Evolutionary conservation across 2,888 invertebrate genomes (phyloP), one percentile per base, ranked within the genome.

Genomic region (Boloria selene): DNA sequence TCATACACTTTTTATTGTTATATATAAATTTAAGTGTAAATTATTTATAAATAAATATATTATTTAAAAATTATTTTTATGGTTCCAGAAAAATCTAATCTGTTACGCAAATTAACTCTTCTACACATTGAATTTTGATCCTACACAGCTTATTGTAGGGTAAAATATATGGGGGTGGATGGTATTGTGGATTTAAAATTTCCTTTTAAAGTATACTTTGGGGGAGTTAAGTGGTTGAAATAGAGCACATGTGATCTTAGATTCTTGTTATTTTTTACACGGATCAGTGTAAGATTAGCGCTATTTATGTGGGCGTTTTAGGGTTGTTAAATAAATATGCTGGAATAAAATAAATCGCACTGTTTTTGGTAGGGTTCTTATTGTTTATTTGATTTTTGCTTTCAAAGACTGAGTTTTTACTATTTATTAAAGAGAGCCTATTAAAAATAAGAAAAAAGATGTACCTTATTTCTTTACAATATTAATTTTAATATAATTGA

Each of bases 111-210:
- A 38, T 38, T 38, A 38, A 38, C 31, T 38, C 31, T 38, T 38
- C 31, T 38, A 7, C 31, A 10, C 31, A 38, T 38, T 38, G 31
- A 10, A 38, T 7, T 3, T 38, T 38, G 31, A 38, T 10, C 31
- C 31, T 5, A 38, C 31, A 38, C 7, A 38, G 10, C 10, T 38
- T 38, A 59, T 61, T 65, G 85, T 84, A 83, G 90, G 90, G 86
- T 88, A 80, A 88, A 91, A 89, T 87, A 87, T 88, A 79, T 81
- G 83, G 77, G 82, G 31, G 31, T 38, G 10, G 31, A 83, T 77
- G 77, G 74, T 65, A 74, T 86, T 84, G 86, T 84, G 80, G 87
- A 88, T 89, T 88, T 84, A 85, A 84, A 76, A 77, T 75, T 75
- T 78, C 80, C 81, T 84, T 78, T 82, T 83, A 80, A 79, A 72